Percentiles rank a stretch among this genome's conserved stretches.
Conservation (phyloP, 2,797 vertebrate genomes). For the Onychomys arenicola region DNA sequence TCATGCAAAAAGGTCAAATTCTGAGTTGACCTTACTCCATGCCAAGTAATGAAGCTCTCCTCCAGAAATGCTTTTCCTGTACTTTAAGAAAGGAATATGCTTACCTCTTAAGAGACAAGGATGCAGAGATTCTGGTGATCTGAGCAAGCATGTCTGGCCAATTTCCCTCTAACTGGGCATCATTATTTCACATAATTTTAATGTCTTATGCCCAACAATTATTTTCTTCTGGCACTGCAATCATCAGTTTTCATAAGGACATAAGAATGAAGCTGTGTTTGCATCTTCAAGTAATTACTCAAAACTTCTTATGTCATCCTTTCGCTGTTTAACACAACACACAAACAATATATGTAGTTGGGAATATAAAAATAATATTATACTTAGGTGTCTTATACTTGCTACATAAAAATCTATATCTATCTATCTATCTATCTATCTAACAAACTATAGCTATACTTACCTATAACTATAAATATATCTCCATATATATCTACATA, state of each 20-base stretch:
- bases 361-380: not conserved
- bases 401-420: not conserved
- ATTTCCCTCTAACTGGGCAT: fast-evolving
- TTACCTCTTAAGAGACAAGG: not conserved
- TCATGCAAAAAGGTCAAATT: not conserved
- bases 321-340: not conserved
- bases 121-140: not conserved
- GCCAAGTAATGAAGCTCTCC: not conserved
- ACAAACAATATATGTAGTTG: not conserved
- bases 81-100: fast-evolving
- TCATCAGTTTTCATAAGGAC: not conserved
- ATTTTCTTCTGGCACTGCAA: not conserved
- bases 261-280: not conserved
- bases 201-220: not conserved
- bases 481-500: not conserved
- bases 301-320: not conserved
- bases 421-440: no score
- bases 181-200: not conserved
- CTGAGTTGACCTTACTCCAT: not conserved
- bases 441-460: no score
- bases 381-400: not conserved
- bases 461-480: not conserved
- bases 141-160: not conserved
- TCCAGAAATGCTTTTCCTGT: not conserved
- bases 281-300: not conserved